These are phyloP conservation scores for Blastobasis adustella DNA, from an alignment of 2,888 invertebrate genomes.

Conservation along the genomic window DNA sequence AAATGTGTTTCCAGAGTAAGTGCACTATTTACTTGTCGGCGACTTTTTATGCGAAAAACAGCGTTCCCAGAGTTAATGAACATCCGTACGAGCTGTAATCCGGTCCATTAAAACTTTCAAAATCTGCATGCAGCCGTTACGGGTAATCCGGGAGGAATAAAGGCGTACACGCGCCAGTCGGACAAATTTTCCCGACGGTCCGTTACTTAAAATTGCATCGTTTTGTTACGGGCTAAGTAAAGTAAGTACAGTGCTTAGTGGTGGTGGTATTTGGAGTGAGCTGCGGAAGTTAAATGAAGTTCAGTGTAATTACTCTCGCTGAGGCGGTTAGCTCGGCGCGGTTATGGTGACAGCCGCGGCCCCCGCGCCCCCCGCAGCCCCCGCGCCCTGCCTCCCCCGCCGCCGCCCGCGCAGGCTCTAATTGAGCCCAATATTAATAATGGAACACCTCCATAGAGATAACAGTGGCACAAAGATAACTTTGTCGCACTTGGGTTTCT, in stretches of 20 bases:
- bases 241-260: constrained; percentile 63
- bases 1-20: too few species aligned
- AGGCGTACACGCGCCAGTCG: constrained; percentile 22
- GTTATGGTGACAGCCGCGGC: constrained; percentile 53
- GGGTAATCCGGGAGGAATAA: constrained; percentile 15
- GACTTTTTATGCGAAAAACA: too few species aligned
- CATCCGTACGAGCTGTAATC: too few species aligned
- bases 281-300: constrained; percentile 70
- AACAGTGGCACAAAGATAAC: constrained; percentile 7
- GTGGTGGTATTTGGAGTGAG: constrained; percentile 61
- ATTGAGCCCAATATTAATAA: constrained; percentile 44
- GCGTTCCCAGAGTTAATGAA: too few species aligned
- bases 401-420: constrained; percentile 17
- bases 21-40: too few species aligned
- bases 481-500: too few species aligned
- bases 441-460: constrained; percentile 20
- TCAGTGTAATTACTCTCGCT: constrained; percentile 66
- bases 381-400: constrained; percentile 13
- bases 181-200: constrained; percentile 42
- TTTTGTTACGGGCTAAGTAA: constrained; percentile 60
- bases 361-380: constrained; percentile 20
- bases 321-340: constrained; percentile 57
- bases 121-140: constrained; percentile 8
- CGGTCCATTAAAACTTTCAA: constrained; percentile 1
- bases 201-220: constrained; percentile 63